Conservation (phyloP, 2,888 invertebrate species). For the Hyposoter dolosus region DNA sequence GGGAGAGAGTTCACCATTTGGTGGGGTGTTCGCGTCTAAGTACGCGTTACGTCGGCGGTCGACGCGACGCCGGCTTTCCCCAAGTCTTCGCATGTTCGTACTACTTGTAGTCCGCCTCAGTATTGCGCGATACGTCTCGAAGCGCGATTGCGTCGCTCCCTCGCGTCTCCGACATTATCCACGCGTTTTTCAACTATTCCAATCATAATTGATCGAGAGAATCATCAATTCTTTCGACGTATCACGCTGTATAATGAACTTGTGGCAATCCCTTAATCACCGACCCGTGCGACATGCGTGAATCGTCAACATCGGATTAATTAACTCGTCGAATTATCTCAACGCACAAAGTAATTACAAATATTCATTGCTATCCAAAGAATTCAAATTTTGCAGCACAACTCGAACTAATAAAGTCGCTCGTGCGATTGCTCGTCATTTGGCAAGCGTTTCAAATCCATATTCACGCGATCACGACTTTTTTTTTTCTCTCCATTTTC, state of each 20-base stretch:
- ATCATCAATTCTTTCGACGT: neutral
- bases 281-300: neutral
- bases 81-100: constrained; percentile 26
- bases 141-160: constrained; percentile 56
- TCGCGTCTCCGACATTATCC: constrained; percentile 45
- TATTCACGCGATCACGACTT: too few species aligned
- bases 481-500: neutral
- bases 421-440: neutral
- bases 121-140: constrained; percentile 56
- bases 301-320: constrained; percentile 12
- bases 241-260: constrained; percentile 2
- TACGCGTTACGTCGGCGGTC: constrained; percentile 55
- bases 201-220: neutral
- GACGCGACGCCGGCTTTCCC: constrained; percentile 51
- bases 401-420: neutral
- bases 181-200: constrained; percentile 38
- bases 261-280: neutral
- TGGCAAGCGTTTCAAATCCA: neutral
- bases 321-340: constrained; percentile 1
- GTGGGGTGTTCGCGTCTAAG: constrained; percentile 29
- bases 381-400: neutral
- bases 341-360: neutral
- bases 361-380: neutral
- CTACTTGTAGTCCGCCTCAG: constrained; percentile 49
- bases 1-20: neutral